Percentiles rank a stretch among this genome's conserved stretches.
Evolutionary conservation across 2,888 invertebrate species (phyloP).

Genomic region (Elegia similella): DNA sequence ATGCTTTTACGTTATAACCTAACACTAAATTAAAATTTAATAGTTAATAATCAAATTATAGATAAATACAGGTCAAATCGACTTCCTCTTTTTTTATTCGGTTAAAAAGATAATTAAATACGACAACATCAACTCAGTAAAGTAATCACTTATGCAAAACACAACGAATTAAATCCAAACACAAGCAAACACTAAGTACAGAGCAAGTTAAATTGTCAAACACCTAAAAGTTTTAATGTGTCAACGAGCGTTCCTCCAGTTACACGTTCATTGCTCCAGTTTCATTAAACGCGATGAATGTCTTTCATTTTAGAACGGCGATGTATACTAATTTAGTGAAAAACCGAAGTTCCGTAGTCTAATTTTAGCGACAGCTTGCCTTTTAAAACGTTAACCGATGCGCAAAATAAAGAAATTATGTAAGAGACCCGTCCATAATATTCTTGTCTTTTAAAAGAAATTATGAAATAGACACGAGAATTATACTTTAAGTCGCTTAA

Average conservation of each 20-base stretch:
- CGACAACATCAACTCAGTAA: neutral
- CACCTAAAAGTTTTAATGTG: slow-evolving; percentile 13
- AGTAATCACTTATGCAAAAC: neutral
- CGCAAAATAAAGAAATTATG: neutral
- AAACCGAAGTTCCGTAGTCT: slow-evolving; percentile 1
- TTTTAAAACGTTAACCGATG: slow-evolving; percentile 14
- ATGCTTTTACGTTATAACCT: no score
- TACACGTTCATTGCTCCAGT: slow-evolving; percentile 12
- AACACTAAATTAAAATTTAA: no score
- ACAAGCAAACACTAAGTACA: slow-evolving; percentile 6
- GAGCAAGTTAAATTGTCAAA: slow-evolving; percentile 14
- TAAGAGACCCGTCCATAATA: neutral
- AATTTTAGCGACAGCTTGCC: slow-evolving; percentile 11
- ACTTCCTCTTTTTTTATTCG: no score
- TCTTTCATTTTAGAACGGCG: slow-evolving; percentile 11
- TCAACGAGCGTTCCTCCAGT: slow-evolving; percentile 1
- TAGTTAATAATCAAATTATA: no score
- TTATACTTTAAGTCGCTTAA: no score
- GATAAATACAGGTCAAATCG: no score
- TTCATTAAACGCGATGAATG: slow-evolving; percentile 2
- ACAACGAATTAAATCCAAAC: slow-evolving; percentile 9
- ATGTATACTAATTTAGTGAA: slow-evolving; percentile 13
- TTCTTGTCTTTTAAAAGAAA: no score
- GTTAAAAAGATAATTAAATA: no score
- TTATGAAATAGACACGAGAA: no score